Evolutionary conservation across 2,888 invertebrate genomes (phyloP).

Genomic region (Pachymerium ferrugineum): DNA sequence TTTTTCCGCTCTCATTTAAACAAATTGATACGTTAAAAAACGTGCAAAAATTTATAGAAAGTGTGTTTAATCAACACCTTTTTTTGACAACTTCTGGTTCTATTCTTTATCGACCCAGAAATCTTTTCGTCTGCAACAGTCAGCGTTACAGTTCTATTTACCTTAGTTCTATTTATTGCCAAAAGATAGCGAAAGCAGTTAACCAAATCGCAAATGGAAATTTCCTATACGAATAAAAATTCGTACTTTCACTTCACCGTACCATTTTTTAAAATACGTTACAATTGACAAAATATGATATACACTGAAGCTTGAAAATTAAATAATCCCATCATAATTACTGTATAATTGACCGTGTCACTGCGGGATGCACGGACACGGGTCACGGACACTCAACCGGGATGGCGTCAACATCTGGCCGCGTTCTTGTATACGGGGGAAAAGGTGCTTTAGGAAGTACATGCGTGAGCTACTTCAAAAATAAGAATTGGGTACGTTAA

Average conservation of each 20-base stretch:
- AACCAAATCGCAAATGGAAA: background rate
- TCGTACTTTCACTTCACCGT: no score
- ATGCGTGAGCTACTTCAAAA: conserved; percentile 81
- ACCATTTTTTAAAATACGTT: no score
- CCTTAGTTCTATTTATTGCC: background rate
- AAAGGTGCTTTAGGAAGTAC: conserved; percentile 89
- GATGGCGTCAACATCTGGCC: conserved; percentile 42
- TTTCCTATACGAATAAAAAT: no score
- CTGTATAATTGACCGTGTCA: no score
- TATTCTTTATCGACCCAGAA: conserved; percentile 20
- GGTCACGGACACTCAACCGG: no score
- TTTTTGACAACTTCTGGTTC: background rate
- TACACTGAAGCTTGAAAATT: no score
- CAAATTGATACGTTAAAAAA: background rate
- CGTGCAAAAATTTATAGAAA: background rate
- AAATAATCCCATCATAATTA: no score
- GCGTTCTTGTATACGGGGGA: conserved; percentile 86
- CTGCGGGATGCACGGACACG: no score
- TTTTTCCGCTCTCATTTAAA: background rate
- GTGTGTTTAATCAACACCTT: background rate
- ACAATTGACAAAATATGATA: no score
- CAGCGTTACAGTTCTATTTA: background rate
- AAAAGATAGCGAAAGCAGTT: background rate
- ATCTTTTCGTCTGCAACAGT: conserved; percentile 17
- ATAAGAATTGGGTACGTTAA: conserved; percentile 81